A percentile compares a stretch with the other conserved stretches of the same genome.
Conservation (phyloP, 1,140 invertebrate species). For the Drosophila nebulosa region DNA sequence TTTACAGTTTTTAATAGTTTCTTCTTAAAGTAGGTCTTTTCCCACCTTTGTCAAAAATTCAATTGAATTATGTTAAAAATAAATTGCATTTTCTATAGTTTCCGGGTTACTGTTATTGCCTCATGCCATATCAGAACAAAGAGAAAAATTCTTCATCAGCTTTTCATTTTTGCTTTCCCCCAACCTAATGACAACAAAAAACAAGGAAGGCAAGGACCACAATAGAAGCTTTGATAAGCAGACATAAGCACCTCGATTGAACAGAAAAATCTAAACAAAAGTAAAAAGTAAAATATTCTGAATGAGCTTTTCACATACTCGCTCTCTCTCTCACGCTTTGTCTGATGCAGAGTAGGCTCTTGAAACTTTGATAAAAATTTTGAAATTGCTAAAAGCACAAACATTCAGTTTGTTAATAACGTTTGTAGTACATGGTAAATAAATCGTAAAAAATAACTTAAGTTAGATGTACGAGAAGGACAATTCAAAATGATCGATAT, state of each 20-base stretch:
- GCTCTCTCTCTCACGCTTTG: constrained; percentile 6
- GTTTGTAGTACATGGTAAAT: not conserved
- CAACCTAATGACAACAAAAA: not conserved
- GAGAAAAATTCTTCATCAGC: not conserved
- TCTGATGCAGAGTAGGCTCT: constrained; percentile 12
- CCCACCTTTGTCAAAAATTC: not conserved
- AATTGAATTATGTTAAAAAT: constrained; percentile 35
- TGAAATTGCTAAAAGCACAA: not conserved
- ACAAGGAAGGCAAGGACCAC: constrained; percentile 18
- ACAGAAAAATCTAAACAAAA: not conserved
- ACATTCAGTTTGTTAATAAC: not conserved
- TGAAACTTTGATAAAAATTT: not conserved
- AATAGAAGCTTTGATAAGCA: constrained; percentile 64
- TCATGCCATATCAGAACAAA: constrained; percentile 33
- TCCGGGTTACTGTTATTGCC: constrained; percentile 44
- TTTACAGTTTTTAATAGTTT: not conserved
- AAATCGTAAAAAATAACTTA: not conserved
- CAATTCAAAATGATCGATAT: constrained; percentile 57
- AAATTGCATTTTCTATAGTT: constrained; percentile 47
- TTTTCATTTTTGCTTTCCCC: not conserved
- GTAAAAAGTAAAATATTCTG: constrained; percentile 26
- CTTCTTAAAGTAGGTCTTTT: not conserved
- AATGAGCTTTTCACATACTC: not conserved
- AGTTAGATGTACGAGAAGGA: not conserved
- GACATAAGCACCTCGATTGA: constrained; percentile 18